Percentiles rank a stretch among this genome's conserved stretches.
Evolutionary conservation across 2,113 vertebrate genomes (phyloP).

Genomic region (Cochlearius cochlearius): DNA sequence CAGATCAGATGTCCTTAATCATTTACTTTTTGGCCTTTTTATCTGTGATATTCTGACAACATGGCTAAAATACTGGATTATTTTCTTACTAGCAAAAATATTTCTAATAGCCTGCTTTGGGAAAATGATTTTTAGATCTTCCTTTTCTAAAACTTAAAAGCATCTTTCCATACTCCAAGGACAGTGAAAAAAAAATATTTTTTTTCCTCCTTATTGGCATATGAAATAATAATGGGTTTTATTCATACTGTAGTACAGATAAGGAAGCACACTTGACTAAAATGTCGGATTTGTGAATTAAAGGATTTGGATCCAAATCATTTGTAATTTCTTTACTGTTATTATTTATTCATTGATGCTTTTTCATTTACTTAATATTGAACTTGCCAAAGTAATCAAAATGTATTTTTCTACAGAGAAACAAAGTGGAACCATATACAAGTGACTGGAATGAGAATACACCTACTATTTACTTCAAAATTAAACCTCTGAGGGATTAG

Average conservation of each 20-base stretch:
- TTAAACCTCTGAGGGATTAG: background rate
- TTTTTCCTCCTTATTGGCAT: background rate
- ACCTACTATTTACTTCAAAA: background rate
- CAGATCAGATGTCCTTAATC: background rate
- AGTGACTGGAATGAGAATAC: background rate
- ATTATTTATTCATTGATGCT: background rate
- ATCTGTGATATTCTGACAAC: background rate
- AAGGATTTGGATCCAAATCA: background rate
- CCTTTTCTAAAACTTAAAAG: background rate
- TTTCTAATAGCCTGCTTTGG: background rate
- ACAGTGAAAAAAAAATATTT: fast-evolving
- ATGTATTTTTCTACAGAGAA: background rate
- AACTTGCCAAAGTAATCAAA: background rate
- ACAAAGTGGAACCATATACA: background rate
- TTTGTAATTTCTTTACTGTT: background rate
- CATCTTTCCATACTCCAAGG: background rate
- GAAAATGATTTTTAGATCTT: background rate
- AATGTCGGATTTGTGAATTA: background rate
- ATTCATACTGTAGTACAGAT: background rate
- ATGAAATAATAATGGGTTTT: background rate
- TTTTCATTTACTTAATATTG: background rate
- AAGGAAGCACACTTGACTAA: background rate
- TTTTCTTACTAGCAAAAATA: background rate
- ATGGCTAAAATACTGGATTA: background rate
- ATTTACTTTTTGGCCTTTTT: background rate